Conservation (phyloP, 1,140 invertebrate species). For the Leptinotarsa lineolata region DNA sequence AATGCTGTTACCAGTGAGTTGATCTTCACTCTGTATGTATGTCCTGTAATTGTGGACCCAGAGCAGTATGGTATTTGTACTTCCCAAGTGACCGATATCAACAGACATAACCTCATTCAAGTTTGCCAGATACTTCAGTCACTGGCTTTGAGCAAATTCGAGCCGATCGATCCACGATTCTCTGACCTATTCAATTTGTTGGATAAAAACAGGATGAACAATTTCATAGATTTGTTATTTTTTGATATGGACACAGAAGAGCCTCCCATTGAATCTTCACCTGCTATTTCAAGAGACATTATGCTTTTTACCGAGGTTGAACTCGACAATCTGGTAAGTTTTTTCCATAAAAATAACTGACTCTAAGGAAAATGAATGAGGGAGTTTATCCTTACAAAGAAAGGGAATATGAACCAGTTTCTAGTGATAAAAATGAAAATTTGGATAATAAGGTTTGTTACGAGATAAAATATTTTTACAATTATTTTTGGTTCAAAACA, state of each 20-base stretch:
- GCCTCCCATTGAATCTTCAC: constrained; percentile 62
- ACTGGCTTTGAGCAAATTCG: constrained; percentile 82
- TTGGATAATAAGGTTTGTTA: too few species aligned
- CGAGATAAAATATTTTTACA: too few species aligned
- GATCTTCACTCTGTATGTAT: constrained; percentile 93
- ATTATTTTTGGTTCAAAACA: too few species aligned
- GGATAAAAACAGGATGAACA: constrained; percentile 76
- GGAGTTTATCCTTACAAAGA: too few species aligned
- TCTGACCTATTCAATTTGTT: constrained; percentile 77
- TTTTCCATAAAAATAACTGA: neutral
- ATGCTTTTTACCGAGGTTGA: constrained; percentile 72
- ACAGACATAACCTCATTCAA: constrained; percentile 92
- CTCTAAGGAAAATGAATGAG: neutral
- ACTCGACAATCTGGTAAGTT: constrained; percentile 65
- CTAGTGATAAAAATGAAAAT: too few species aligned
- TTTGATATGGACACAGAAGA: constrained; percentile 65
- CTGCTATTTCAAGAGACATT: constrained; percentile 65
- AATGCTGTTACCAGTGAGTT: constrained; percentile 88
- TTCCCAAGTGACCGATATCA: constrained; percentile 87
- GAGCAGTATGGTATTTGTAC: constrained; percentile 96
- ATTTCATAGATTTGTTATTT: constrained; percentile 73
- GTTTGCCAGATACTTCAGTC: constrained; percentile 89
- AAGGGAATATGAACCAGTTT: too few species aligned
- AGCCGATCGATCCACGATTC: constrained; percentile 74
- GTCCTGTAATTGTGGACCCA: constrained; percentile 94